phyloP scores from a whole-genome alignment of 2,888 invertebrate genomes.

The Homarus gammarus region DNA sequence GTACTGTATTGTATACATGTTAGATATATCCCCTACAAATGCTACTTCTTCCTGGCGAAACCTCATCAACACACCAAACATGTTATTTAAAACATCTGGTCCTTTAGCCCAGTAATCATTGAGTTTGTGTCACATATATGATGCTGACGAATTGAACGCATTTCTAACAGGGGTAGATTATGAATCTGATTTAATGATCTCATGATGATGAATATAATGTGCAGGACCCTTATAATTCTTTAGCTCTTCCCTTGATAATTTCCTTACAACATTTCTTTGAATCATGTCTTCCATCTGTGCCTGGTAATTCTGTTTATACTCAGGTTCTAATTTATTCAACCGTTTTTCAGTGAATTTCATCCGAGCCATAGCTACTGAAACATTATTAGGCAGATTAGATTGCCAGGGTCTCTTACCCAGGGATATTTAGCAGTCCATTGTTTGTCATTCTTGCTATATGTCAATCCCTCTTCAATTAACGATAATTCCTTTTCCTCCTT shows the following conservation, averaged over 20 bases:
- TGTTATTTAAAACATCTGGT: constrained; percentile 31
- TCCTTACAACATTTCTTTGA: constrained; percentile 6
- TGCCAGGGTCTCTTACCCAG: constrained; percentile 12
- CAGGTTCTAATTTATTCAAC: not conserved
- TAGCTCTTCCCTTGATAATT: constrained; percentile 21
- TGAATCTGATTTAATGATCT: constrained; percentile 32
- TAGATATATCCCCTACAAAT: constrained; percentile 28
- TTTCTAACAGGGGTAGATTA: constrained; percentile 26
- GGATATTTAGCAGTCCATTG: not conserved
- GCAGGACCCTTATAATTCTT: constrained; percentile 19
- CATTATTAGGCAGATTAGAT: not conserved
- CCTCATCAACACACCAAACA: constrained; percentile 38
- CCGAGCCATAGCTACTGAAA: not conserved
- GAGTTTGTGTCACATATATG: constrained; percentile 1
- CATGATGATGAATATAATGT: constrained; percentile 42
- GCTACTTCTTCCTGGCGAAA: constrained; percentile 31
- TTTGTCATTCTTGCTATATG: not conserved
- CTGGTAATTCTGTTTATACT: constrained; percentile 11
- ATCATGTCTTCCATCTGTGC: constrained; percentile 44
- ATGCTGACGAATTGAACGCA: constrained; percentile 42
- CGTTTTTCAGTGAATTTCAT: constrained; percentile 1
- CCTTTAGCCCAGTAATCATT: constrained; percentile 45
- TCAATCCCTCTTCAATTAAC: constrained; percentile 9
- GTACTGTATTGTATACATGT: constrained; percentile 58
- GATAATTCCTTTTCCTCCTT: constrained; percentile 19